A percentile compares a stretch with the other conserved stretches of the same genome.
Conservation (phyloP, 1,140 invertebrate genomes). For the Ostrea edulis region DNA sequence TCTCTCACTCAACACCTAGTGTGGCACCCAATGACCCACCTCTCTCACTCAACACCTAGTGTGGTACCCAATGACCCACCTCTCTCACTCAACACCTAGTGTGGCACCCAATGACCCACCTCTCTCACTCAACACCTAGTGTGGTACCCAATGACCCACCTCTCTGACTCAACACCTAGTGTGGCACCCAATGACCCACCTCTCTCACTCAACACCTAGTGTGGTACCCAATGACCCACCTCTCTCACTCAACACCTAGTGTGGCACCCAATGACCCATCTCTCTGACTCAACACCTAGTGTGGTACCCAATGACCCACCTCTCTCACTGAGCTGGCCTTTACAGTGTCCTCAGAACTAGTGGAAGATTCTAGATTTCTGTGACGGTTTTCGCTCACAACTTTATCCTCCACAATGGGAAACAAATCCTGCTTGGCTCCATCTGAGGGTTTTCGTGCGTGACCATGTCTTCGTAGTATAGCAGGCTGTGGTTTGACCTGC, state of each 20-base stretch:
- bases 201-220: conserved; percentile 61
- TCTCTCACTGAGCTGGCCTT: conserved; percentile 63
- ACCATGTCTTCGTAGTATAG: conserved; percentile 10
- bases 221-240: not conserved
- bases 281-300: conserved; percentile 61
- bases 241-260: conserved; percentile 61
- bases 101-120: not conserved
- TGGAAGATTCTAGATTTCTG: conserved; percentile 47
- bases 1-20: conserved; percentile 61
- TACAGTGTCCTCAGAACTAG: conserved; percentile 62
- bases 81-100: conserved; percentile 61
- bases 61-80: not conserved
- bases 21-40: not conserved
- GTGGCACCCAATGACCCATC: not conserved
- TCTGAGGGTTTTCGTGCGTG: conserved; percentile 61
- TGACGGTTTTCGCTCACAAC: conserved; percentile 48
- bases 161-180: conserved; percentile 61
- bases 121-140: conserved; percentile 61
- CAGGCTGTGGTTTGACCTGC: not conserved
- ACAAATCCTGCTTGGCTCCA: conserved; percentile 61
- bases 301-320: not conserved
- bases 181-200: not conserved
- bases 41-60: conserved; percentile 61
- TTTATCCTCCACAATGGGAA: conserved; percentile 66
- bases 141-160: not conserved